Conservation (phyloP, 2,888 invertebrate genomes). For the Psococerastis gibbosa region DNA sequence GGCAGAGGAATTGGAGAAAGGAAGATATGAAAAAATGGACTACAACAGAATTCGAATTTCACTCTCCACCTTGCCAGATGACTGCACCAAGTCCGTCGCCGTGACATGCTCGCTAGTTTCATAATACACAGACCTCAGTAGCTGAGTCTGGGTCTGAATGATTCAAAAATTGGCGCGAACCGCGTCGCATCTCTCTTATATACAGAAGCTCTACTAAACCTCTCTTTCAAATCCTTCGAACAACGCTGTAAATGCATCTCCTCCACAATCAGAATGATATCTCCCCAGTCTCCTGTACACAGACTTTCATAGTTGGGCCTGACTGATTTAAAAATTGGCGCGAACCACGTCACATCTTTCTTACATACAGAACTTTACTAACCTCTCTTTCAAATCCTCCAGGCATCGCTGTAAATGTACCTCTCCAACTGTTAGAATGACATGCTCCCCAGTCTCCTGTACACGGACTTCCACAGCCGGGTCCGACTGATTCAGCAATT, state of each 20-base stretch:
- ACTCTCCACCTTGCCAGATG: no score
- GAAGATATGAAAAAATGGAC: no score
- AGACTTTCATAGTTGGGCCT: no score
- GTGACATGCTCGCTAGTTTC: constrained; percentile 91
- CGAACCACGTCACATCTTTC: no score
- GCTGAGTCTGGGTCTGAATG: no score
- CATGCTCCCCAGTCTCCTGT: constrained; percentile 89
- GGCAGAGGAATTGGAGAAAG: no score
- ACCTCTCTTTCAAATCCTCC: constrained; percentile 60
- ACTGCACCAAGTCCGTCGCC: constrained; percentile 76
- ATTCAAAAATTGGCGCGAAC: no score
- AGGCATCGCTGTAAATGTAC: constrained; percentile 92
- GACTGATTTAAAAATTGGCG: no score
- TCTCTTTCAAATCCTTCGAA: constrained; percentile 65
- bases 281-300: constrained; percentile 92
- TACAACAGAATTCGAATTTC: no score
- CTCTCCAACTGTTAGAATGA: constrained; percentile 89
- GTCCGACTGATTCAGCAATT: constrained; percentile 81
- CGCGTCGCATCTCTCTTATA: no score
- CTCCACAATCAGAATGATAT: constrained; percentile 86
- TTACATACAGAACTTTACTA: no score
- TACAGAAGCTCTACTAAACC: constrained; percentile 25
- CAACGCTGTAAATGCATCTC: constrained; percentile 95
- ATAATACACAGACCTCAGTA: no score
- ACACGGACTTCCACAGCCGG: constrained; percentile 79